Evolutionary conservation across 2,113 vertebrate genomes (phyloP).

Genomic region (Phrynosoma platyrhinos): DNA sequence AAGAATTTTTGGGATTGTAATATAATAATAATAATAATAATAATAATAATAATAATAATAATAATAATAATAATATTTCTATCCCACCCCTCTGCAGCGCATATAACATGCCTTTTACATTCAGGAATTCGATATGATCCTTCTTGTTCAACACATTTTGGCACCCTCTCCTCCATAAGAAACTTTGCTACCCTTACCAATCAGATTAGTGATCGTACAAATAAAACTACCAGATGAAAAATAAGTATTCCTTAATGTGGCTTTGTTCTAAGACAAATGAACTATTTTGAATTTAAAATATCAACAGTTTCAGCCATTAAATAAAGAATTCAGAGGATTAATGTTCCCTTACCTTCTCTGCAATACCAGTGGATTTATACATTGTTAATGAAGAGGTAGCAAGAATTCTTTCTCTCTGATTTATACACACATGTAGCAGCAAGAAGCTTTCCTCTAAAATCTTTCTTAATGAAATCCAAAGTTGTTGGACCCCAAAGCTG

Average conservation of each 20-base stretch:
- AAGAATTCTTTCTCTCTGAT: slow-evolving; percentile 11
- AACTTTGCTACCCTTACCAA: too few species aligned
- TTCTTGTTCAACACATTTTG: too few species aligned
- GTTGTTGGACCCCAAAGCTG: neutral
- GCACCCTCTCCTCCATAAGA: too few species aligned
- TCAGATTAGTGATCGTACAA: too few species aligned
- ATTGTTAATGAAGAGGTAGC: neutral
- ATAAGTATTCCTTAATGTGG: slow-evolving; percentile 60
- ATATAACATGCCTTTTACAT: too few species aligned
- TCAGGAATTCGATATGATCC: too few species aligned
- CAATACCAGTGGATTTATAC: neutral
- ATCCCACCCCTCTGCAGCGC: too few species aligned
- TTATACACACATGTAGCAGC: neutral
- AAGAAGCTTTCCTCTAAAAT: neutral
- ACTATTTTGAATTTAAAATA: slow-evolving; percentile 28
- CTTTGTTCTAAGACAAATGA: slow-evolving; percentile 28
- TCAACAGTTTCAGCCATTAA: neutral
- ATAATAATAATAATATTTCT: too few species aligned
- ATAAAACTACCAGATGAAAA: slow-evolving; percentile 43
- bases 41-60: too few species aligned
- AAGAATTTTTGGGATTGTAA: too few species aligned
- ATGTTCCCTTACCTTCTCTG: neutral
- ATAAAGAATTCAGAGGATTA: neutral
- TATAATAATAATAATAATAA: too few species aligned
- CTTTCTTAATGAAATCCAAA: neutral